phyloP scores from a whole-genome alignment of 2,888 invertebrate genomes.

The Dasysyrphus tricinctus region DNA sequence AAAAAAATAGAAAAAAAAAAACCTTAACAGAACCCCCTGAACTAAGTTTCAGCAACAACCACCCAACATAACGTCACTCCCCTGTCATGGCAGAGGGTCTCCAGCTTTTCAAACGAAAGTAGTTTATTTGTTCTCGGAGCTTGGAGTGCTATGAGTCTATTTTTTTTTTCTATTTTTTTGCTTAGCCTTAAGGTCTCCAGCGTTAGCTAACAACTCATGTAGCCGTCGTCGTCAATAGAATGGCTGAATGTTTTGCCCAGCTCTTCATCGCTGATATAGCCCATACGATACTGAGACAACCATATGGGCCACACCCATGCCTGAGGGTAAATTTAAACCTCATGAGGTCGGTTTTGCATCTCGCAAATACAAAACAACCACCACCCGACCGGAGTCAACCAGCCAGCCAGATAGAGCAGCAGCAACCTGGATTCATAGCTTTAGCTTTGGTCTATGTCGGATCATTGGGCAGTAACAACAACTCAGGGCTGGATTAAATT shows the following conservation, averaged over 20 bases:
- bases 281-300: constrained; percentile 72
- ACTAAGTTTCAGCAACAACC: constrained; percentile 23
- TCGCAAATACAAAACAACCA: constrained; percentile 54
- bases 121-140: constrained; percentile 73
- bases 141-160: constrained; percentile 53
- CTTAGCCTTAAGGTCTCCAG: constrained; percentile 72
- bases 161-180: constrained; percentile 44
- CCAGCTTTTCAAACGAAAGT: constrained; percentile 66
- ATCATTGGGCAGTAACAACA: constrained; percentile 41
- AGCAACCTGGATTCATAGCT: constrained; percentile 56
- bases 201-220: constrained; percentile 74
- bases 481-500: constrained; percentile 9
- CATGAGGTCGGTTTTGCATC: constrained; percentile 77
- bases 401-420: not conserved
- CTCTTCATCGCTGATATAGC: constrained; percentile 69
- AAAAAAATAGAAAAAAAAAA: not conserved
- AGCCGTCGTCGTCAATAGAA: constrained; percentile 59
- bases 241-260: constrained; percentile 69
- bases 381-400: constrained; percentile 27
- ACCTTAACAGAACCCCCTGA: not conserved
- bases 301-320: constrained; percentile 77
- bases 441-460: constrained; percentile 65
- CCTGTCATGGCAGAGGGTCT: constrained; percentile 67
- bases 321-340: constrained; percentile 76
- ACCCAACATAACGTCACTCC: constrained; percentile 63